Evolutionary conservation across 2,797 vertebrate genomes (phyloP), one percentile per base, ranked within the genome.

Genomic region (Chelonia mydas): DNA sequence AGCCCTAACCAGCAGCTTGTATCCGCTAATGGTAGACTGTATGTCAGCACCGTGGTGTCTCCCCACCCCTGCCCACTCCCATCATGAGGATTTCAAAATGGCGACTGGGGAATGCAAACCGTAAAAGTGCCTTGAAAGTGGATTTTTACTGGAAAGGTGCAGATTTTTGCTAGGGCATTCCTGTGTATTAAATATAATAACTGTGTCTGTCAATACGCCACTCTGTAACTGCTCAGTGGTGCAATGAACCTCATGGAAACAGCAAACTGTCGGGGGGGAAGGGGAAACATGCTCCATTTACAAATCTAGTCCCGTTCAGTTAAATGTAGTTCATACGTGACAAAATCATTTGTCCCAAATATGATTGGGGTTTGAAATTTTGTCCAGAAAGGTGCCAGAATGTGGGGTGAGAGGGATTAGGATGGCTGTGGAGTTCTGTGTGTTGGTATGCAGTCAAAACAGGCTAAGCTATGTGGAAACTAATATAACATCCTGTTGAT

Each of bases 11-110:
- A 21, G 19, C n/a, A 37, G 57, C 57, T 61, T 61, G 28, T 61
- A 33, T 33, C 28, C 3, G 12, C 57, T 33, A 33, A 61, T 61
- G 28, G 37, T 23, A 10, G 19, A 72, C 19, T 72, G 33, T 41
- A 41, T 37, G 19, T n/a, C 68, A 72, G n/a, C 65, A 37, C 17
- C 19, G 9, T 41, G n/a, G 17, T 13, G 31, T 61, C 7, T 31
- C 7, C 59, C 37, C n/a, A 21, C 1, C 9, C 4, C 3, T 15
- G 3, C 31, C 37, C n/a, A 21, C 2, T 5, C 4, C n/a, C 65
- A 68, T n/a, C 17, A 37, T 37, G n/a, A 21, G 65, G 19, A 68
- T 68, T 68, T 68, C 68, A 41, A 41, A 41, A 41, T 41, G 37
- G 68, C 9, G 5, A 37, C 37, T 37, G n/a, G 65, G 65, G 33